Evolutionary conservation across 2,113 vertebrate genomes (phyloP).

Genomic region (Amia ocellicauda): DNA sequence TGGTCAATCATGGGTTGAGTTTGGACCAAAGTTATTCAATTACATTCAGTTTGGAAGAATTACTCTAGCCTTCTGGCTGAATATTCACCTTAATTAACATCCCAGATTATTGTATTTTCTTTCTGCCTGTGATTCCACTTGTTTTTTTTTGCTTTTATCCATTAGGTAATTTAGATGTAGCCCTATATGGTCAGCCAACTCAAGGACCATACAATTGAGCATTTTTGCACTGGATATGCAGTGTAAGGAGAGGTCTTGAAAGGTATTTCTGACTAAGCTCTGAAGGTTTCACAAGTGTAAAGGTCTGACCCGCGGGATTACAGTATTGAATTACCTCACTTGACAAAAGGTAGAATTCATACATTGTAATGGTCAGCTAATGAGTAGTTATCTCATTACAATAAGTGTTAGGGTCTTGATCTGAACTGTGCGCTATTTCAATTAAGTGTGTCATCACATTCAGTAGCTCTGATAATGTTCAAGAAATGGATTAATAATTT

Average conservation of each 20-base stretch:
- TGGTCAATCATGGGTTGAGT: no score
- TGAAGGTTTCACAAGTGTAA: conserved; percentile 1
- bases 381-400: neutral
- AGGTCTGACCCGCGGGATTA: neutral
- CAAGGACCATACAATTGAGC: neutral
- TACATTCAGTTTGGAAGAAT: no score
- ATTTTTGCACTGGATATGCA: neutral
- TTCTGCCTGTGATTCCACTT: neutral
- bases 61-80: no score
- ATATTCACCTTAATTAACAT: no score
- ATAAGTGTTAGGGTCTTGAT: neutral
- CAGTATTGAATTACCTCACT: neutral
- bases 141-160: conserved; percentile 29
- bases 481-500: no score
- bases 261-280: conserved; percentile 12
- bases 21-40: no score
- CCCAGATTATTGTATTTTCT: neutral
- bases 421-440: neutral
- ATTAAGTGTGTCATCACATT: conserved; percentile 1
- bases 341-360: neutral
- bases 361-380: neutral
- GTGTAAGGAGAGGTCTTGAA: neutral
- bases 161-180: conserved; percentile 16
- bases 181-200: neutral
- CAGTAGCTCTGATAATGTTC: no score